These are phyloP conservation scores for Cossypha polioptera DNA, from an alignment of 2,797 vertebrate species.

Conservation along the genomic window DNA sequence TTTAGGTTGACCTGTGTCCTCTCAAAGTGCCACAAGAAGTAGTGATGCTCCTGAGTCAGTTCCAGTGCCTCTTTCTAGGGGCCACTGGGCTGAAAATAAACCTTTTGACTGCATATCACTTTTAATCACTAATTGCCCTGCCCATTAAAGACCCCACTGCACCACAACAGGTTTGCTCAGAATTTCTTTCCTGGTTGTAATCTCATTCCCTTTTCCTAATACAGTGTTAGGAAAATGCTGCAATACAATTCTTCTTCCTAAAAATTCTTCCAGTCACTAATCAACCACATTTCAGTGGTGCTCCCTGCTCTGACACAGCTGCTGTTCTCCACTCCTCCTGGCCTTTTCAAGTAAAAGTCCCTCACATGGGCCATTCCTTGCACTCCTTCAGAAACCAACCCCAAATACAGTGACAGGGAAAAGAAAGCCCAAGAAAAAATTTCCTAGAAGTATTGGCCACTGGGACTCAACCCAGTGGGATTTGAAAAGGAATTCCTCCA, in stretches of 20 bases:
- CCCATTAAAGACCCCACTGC: neutral
- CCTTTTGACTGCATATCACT: neutral
- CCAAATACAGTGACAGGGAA: neutral
- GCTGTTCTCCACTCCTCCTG: neutral
- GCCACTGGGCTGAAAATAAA: neutral
- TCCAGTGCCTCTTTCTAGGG: neutral
- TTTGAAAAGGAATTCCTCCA: neutral
- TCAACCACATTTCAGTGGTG: too few relatives aligned
- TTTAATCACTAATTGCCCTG: neutral
- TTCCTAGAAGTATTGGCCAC: neutral
- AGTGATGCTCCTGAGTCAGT: neutral
- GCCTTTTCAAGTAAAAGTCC: neutral
- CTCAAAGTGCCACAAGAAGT: neutral
- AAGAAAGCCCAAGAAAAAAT: neutral
- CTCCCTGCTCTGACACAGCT: too few relatives aligned
- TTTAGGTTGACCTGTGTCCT: neutral
- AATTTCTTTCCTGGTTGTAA: neutral
- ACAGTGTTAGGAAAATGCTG: too few relatives aligned
- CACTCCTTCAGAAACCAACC: neutral
- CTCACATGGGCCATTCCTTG: neutral
- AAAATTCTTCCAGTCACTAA: too few relatives aligned
- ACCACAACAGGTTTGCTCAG: neutral
- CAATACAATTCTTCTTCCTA: too few relatives aligned
- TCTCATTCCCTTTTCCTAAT: neutral
- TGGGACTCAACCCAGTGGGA: neutral